Base-by-base conservation (phyloP, 1,140 invertebrate species). In the Drosophila santomea region DNA sequence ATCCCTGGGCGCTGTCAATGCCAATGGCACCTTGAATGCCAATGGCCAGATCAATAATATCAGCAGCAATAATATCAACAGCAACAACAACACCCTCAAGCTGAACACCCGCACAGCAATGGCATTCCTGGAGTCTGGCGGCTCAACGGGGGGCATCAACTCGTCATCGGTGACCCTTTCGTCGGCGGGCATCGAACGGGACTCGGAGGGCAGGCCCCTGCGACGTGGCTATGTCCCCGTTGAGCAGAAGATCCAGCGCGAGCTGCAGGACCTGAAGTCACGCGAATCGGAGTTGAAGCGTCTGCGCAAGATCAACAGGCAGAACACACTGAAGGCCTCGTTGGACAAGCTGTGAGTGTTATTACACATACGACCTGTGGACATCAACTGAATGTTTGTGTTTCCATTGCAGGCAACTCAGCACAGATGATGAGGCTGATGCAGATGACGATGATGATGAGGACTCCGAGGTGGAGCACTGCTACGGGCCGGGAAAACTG, bases 161-260 rank as follows among this genome's bases (percentile, higher is more conserved):
- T 44, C 32, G 7, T 32, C 32, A 32, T 32, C 68, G 39, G 47
- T 58, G 10, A 80, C 78, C 32, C 67, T 91, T 1, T 92, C 93
- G 8, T 92, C 93, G 20, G 85, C 92, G 20, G 89, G 92, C 35
- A 93, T 93, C 51, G 91, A 92, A 36, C 93, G 94, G 17, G 93
- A 94, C 45, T 90, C 93, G 7, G 93, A 94, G 68, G 94, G 94
- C 8, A 94, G 94, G 60, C 94, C 94, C 0, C 92, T 94, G 20
- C 93, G 95, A 32, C 95, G 94, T 28, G 95, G 95, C 20, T 96
- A 94, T 76, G 94, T 95, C 2, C 95, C 95, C 2, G 95, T 96
- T 2, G 96, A 96, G 85, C 95, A 96, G 72, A 96, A 96, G 90
- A 97, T 97, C 59, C 95, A 96, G 86, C 95, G 95, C 61, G 96